A percentile compares a stretch with the other conserved stretches of the same genome.
Evolutionary conservation across 2,888 invertebrate species (phyloP).

Genomic region (Rhyacophila evoluta): DNA sequence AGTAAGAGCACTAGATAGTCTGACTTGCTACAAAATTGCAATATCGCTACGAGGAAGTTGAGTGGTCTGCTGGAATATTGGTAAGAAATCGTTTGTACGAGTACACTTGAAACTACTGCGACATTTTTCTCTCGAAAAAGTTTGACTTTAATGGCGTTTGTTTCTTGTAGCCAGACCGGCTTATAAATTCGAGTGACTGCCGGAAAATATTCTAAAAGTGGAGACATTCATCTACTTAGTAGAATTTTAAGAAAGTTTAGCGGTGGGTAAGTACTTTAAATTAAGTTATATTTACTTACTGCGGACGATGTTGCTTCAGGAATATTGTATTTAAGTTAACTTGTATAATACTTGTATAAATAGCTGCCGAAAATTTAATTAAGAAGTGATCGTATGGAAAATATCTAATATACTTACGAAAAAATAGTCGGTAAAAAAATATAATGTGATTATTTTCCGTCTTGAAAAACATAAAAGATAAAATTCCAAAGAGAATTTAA

Average conservation of each 20-base stretch:
- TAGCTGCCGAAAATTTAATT: too few relatives aligned
- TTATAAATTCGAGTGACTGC: constrained; percentile 29
- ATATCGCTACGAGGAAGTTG: constrained; percentile 23
- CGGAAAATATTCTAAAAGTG: constrained; percentile 12
- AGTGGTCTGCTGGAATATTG: constrained; percentile 30
- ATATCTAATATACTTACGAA: too few relatives aligned
- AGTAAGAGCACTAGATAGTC: constrained; percentile 13
- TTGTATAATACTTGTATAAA: too few relatives aligned
- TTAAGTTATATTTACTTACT: background rate
- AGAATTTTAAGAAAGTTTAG: background rate
- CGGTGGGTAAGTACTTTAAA: background rate
- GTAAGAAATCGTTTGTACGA: constrained; percentile 36
- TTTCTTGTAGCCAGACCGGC: constrained; percentile 20
- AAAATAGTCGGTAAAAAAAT: too few relatives aligned
- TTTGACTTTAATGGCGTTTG: constrained; percentile 10
- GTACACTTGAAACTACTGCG: constrained; percentile 27
- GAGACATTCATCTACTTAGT: constrained; percentile 27
- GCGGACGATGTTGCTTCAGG: background rate
- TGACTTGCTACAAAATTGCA: constrained; percentile 31
- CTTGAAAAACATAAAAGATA: too few relatives aligned
- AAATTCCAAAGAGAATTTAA: too few relatives aligned
- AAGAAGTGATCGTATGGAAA: too few relatives aligned
- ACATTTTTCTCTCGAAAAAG: constrained; percentile 9
- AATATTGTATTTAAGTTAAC: background rate
- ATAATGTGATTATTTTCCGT: too few relatives aligned